Evolutionary conservation across 2,797 vertebrate genomes (phyloP).

Genomic region (Somateria mollissima): DNA sequence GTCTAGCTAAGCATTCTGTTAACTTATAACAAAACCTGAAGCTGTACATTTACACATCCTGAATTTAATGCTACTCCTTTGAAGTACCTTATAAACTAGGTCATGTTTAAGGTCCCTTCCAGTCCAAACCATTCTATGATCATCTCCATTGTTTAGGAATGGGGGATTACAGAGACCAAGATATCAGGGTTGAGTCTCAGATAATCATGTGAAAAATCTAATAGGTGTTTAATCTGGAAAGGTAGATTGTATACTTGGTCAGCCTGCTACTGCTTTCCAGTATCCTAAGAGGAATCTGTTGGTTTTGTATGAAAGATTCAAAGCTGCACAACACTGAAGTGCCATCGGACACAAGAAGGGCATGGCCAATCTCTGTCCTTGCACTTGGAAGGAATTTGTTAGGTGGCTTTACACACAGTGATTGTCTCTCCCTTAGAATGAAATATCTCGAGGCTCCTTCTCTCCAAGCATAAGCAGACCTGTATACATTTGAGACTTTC

Average conservation of each 20-base stretch:
- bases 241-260: neutral
- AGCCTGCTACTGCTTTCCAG: neutral
- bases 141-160: neutral
- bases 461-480: neutral
- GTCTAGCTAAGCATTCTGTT: neutral
- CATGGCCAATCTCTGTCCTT: neutral
- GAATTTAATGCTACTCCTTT: neutral
- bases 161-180: neutral
- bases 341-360: neutral
- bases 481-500: neutral
- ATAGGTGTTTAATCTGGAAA: neutral
- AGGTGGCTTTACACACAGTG: neutral
- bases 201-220: neutral
- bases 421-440: neutral
- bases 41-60: fast-evolving
- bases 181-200: neutral
- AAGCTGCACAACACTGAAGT: neutral
- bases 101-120: too few relatives aligned
- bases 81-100: neutral
- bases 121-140: too few relatives aligned
- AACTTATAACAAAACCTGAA: neutral
- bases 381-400: neutral
- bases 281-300: neutral
- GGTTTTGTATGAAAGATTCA: neutral
- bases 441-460: neutral